Base-by-base conservation (phyloP, 2,888 invertebrate species). In the Bellardia bayeri region DNA sequence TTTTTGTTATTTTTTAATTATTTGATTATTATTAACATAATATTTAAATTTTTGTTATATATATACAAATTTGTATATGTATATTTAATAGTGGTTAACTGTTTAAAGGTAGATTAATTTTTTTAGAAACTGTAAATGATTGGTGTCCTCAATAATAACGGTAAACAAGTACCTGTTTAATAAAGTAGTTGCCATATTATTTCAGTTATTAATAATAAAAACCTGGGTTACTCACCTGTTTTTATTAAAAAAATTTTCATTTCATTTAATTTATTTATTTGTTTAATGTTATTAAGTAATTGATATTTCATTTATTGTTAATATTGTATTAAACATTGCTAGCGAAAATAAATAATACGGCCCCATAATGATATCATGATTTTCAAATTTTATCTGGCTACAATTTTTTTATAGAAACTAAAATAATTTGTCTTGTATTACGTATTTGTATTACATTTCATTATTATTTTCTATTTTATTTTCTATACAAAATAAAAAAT, bases 391-490 rank as follows among this genome's bases (percentile, higher is more conserved):
- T 45, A 56, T 4, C 3, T 7, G 2, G 14, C 9, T 3, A n/a
- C 5, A 14, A 23, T 23, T 23, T 23, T 23, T 23, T 23, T 23
- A 23, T 23, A 23, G 23, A 54, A 66, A 42, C 33, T 6, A 42
- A 49, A 69, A 71, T 4, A 51, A 72, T 63, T 49, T 66, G 45
- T 37, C 23, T 64, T 45, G 23, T 66, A 13, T 58, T 68, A 58
- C 58, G 37, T 66, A 58, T 74, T 74, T 74, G 40, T 74, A 58
- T 74, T 68, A 66, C 49, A 82, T 74, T 74, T 74, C 74, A 83
- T 75, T 68, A 75, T 83, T 83, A 66, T 49, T 71, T 58, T 37
- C 2, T 51, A 56, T 16, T 6, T 49, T 13, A 13, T 49, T 51
- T 51, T 56, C 16, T 71, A 16, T 49, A 16, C 33, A 71, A 33